Conservation (phyloP, 1,140 invertebrate genomes). For the Platyscapa corneri region DNA sequence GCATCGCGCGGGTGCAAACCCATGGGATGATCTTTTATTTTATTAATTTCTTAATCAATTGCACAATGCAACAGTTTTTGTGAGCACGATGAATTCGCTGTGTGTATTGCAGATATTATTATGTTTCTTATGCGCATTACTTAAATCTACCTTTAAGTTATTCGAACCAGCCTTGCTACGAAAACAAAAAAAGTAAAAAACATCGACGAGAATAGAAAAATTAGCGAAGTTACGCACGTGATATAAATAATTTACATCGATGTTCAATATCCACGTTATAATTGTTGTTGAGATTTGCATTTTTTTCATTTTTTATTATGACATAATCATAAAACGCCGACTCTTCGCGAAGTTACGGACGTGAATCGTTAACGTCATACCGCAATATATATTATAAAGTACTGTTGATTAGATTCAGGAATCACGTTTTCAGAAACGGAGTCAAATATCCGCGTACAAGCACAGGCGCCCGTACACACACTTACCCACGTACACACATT, state of each 20-base stretch:
- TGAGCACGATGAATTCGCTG: neutral
- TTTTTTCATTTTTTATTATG: constrained; percentile 31
- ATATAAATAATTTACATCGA: constrained; percentile 38
- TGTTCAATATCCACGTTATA: constrained; percentile 26
- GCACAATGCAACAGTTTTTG: neutral
- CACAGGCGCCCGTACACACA: neutral
- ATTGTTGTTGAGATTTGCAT: constrained; percentile 39
- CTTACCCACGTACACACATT: too few relatives aligned
- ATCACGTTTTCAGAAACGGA: neutral
- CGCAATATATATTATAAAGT: constrained; percentile 45
- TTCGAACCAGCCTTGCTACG: constrained; percentile 32
- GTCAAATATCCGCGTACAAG: neutral
- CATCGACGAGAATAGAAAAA: constrained; percentile 34
- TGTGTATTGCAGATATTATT: neutral
- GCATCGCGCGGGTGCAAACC: neutral
- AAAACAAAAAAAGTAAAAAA: constrained; percentile 24
- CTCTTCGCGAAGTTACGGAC: constrained; percentile 1
- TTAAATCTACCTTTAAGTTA: constrained; percentile 10
- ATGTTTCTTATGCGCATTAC: neutral
- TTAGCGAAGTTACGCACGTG: constrained; percentile 33
- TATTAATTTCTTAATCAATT: neutral
- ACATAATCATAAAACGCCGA: constrained; percentile 25
- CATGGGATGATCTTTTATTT: neutral
- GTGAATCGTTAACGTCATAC: constrained; percentile 32
- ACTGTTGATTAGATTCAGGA: constrained; percentile 41